Conservation (phyloP, 1,140 invertebrate genomes). For the Eumeta japonica region DNA sequence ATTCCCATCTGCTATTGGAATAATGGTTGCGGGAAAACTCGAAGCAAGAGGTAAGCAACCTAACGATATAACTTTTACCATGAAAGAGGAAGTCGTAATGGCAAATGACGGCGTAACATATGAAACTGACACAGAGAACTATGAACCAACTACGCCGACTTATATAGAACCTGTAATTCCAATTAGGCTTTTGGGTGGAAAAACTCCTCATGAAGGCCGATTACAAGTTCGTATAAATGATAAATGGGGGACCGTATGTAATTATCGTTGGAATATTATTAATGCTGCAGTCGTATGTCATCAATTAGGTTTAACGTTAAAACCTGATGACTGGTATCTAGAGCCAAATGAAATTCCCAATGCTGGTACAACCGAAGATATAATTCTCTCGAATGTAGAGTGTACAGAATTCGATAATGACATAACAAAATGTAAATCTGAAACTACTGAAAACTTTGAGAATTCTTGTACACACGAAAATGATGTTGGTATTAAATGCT, state of each 20-base stretch:
- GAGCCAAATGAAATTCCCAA: slow-evolving; percentile 76
- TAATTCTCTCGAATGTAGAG: slow-evolving; percentile 82
- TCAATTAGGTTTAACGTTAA: slow-evolving; percentile 89
- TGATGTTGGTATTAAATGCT: slow-evolving; percentile 86
- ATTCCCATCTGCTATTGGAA: slow-evolving; percentile 88
- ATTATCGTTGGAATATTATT: slow-evolving; percentile 91
- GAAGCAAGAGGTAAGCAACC: slow-evolving; percentile 77
- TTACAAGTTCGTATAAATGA: slow-evolving; percentile 77
- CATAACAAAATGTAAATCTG: slow-evolving; percentile 82
- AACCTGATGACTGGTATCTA: slow-evolving; percentile 89
- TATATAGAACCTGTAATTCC: slow-evolving; percentile 61
- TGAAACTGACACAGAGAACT: slow-evolving; percentile 55
- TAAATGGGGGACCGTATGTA: slow-evolving; percentile 96
- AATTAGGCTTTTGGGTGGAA: slow-evolving; percentile 75
- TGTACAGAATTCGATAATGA: slow-evolving; percentile 93
- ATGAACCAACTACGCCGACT: slow-evolving; percentile 58
- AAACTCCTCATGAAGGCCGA: slow-evolving; percentile 72
- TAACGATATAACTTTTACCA: slow-evolving; percentile 74
- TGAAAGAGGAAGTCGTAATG: slow-evolving; percentile 71
- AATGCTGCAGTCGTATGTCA: slow-evolving; percentile 93
- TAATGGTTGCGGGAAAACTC: slow-evolving; percentile 92
- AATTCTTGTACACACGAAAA: slow-evolving; percentile 86
- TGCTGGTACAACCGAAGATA: slow-evolving; percentile 74
- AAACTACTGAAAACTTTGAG: slow-evolving; percentile 76
- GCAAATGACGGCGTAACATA: slow-evolving; percentile 64